Evolutionary conservation across 2,888 invertebrate genomes (phyloP).

Genomic region (Sinopyrophorus schimmeli): DNA sequence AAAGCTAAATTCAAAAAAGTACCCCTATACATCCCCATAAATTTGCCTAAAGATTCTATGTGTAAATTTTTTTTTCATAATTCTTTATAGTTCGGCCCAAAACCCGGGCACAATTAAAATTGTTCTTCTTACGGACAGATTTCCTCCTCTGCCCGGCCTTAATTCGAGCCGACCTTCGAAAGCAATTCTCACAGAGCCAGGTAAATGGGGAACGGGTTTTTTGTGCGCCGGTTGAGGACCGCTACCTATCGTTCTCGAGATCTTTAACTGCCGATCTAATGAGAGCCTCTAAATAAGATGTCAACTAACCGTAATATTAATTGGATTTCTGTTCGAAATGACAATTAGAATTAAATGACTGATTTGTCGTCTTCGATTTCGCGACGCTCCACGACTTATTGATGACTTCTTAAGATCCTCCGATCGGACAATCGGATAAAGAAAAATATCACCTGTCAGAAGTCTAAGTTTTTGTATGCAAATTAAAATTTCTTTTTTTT

Average conservation of each 20-base stretch:
- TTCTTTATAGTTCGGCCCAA: too few relatives aligned
- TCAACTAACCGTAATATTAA: slow-evolving; percentile 27
- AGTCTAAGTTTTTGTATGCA: too few relatives aligned
- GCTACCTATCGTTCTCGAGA: too few relatives aligned
- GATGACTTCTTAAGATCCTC: slow-evolving; percentile 12
- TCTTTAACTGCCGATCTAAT: slow-evolving; percentile 21
- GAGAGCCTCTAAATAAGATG: slow-evolving; percentile 24
- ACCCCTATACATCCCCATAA: too few relatives aligned
- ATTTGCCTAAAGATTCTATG: too few relatives aligned
- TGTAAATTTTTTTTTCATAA: too few relatives aligned
- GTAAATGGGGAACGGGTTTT: slow-evolving; percentile 21
- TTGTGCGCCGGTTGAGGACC: slow-evolving; percentile 4
- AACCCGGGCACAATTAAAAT: too few relatives aligned
- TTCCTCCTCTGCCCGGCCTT: too few relatives aligned
- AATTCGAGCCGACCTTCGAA: too few relatives aligned
- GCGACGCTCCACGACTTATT: slow-evolving; percentile 14
- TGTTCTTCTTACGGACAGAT: too few relatives aligned
- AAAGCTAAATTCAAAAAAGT: too few relatives aligned
- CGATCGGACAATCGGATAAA: slow-evolving; percentile 18
- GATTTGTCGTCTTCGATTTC: slow-evolving; percentile 17
- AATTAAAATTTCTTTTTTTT: too few relatives aligned
- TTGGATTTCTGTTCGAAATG: slow-evolving; percentile 24
- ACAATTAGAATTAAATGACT: slow-evolving; percentile 24
- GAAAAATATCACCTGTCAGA: slow-evolving; percentile 19
- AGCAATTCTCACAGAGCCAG: slow-evolving; percentile 20